Evolutionary conservation across 2,113 vertebrate species (phyloP).

Genomic region (Nesogale talazaci): DNA sequence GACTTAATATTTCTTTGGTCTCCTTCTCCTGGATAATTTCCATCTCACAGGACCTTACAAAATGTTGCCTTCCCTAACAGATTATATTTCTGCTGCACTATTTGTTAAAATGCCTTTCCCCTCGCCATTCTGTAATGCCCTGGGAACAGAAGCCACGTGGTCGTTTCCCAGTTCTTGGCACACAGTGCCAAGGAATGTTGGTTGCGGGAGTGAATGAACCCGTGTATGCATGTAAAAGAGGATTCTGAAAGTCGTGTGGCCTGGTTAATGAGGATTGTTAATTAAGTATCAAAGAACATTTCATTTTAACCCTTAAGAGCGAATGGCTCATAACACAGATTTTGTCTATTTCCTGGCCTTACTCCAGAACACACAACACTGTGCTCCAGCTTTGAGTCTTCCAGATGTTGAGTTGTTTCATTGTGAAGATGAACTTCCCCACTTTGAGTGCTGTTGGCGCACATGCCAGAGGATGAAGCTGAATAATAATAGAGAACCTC

Average conservation of each 20-base stretch:
- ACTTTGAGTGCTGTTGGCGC: conserved; percentile 33
- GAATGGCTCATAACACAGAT: conserved; percentile 38
- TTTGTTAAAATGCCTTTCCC: neutral
- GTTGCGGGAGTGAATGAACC: neutral
- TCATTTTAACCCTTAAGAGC: conserved; percentile 36
- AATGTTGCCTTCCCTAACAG: neutral
- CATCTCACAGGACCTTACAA: neutral
- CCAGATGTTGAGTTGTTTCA: conserved; percentile 44
- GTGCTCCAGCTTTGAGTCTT: neutral
- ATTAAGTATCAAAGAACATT: conserved; percentile 47
- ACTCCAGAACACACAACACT: neutral
- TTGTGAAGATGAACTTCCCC: conserved; percentile 43
- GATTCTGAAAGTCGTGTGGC: conserved; percentile 1
- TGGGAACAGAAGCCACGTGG: neutral
- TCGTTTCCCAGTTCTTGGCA: neutral
- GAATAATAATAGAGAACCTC: conserved; percentile 1
- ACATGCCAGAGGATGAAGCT: conserved; percentile 41
- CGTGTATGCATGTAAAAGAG: neutral
- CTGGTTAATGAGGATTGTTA: conserved; percentile 33
- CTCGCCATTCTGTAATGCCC: neutral
- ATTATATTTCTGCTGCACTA: neutral
- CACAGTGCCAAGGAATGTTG: neutral
- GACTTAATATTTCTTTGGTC: neutral
- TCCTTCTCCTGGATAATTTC: neutral
- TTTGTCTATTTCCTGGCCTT: conserved; percentile 17